phyloP scores from a whole-genome alignment of 2,797 vertebrate genomes.

The Merluccius polli region DNA sequence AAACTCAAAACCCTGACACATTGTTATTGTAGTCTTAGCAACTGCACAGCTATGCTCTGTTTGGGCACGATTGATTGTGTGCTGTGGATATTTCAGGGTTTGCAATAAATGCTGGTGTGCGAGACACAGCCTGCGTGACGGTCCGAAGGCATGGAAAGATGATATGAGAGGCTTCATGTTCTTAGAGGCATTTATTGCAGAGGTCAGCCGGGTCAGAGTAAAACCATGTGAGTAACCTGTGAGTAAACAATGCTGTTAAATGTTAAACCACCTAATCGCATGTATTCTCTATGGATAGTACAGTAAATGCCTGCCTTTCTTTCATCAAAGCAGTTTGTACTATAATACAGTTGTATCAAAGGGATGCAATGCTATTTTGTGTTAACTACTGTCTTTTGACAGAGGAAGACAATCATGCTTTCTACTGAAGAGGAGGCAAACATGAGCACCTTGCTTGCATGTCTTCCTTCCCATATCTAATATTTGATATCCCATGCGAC shows the following conservation, averaged over 20 bases:
- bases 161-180: slow-evolving; percentile 55
- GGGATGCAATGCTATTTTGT: no score
- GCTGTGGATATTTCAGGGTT: slow-evolving; percentile 53
- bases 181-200: slow-evolving; percentile 52
- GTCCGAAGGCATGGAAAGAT: slow-evolving; percentile 45
- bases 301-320: background rate
- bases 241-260: slow-evolving; percentile 44
- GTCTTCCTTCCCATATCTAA: background rate
- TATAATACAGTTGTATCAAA: no score
- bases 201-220: slow-evolving; percentile 52
- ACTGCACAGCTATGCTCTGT: slow-evolving; percentile 39
- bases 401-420: background rate
- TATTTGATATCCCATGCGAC: slow-evolving; percentile 8
- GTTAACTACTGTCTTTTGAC: no score
- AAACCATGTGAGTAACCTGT: no score
- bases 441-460: background rate
- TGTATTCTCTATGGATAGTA: background rate
- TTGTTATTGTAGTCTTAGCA: slow-evolving; percentile 35
- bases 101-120: slow-evolving; percentile 49
- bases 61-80: slow-evolving; percentile 38
- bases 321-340: background rate
- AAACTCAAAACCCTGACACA: slow-evolving; percentile 22
- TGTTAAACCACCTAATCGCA: slow-evolving; percentile 15
- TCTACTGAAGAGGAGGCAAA: background rate
- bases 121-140: slow-evolving; percentile 31